phyloP scores from a whole-genome alignment of 2,113 vertebrate genomes.

The Verasper variegatus region DNA sequence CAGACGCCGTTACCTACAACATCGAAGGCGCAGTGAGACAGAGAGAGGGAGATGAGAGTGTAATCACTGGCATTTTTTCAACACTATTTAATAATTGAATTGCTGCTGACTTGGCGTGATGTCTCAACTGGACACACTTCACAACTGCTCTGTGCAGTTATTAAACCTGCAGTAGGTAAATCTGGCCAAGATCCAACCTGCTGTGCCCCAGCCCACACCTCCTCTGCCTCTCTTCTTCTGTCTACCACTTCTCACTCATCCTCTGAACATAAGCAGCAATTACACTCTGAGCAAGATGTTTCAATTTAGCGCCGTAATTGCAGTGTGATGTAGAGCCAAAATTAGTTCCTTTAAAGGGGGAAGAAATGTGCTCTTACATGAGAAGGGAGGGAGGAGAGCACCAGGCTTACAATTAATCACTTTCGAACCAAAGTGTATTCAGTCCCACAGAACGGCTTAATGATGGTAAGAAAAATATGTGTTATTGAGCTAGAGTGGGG shows the following conservation, averaged over 20 bases:
- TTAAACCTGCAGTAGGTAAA: constrained; percentile 21
- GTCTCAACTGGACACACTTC: constrained; percentile 40
- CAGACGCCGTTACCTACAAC: constrained; percentile 87
- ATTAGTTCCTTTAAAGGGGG: constrained; percentile 35
- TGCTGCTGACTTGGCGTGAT: constrained; percentile 41
- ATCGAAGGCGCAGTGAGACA: constrained; percentile 46
- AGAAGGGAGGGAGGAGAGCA: not conserved
- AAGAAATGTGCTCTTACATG: not conserved
- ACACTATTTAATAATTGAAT: constrained; percentile 60
- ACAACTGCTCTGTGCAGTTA: constrained; percentile 19
- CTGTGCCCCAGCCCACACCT: not conserved
- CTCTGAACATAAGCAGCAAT: constrained; percentile 47
- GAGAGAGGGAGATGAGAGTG: constrained; percentile 11
- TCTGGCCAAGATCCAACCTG: constrained; percentile 20
- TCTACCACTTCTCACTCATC: constrained; percentile 37
- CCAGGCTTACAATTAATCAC: not conserved
- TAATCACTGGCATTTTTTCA: not conserved
- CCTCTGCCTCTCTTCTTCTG: constrained; percentile 6
- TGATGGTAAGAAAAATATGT: not conserved
- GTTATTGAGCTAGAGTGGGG: not conserved
- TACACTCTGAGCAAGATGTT: constrained; percentile 46
- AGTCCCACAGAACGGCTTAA: not conserved
- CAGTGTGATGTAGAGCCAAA: constrained; percentile 35
- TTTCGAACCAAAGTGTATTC: not conserved
- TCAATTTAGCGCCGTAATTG: constrained; percentile 43